These are phyloP conservation scores for Aquatica leii DNA, from an alignment of 2,888 invertebrate species.

Conservation along the genomic window DNA sequence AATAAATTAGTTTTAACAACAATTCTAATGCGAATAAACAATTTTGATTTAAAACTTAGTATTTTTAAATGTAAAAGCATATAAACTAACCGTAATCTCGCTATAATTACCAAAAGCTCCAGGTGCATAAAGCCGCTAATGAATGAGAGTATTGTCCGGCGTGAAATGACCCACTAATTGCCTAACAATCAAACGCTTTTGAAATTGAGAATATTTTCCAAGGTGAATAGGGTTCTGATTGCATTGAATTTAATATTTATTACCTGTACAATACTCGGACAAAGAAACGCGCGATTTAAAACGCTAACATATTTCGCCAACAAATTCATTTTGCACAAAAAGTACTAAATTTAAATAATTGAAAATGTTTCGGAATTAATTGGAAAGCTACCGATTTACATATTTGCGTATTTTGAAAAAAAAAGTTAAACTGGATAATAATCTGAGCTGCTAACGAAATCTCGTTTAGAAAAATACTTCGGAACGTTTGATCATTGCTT, in stretches of 20 bases:
- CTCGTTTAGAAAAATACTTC: constrained; percentile 36
- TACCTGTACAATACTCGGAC: constrained; percentile 14
- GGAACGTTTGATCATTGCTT: constrained; percentile 48
- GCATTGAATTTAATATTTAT: constrained; percentile 47
- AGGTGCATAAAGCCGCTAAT: constrained; percentile 51
- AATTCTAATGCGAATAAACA: too few relatives aligned
- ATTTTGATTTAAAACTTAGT: too few relatives aligned
- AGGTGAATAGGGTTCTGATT: constrained; percentile 57
- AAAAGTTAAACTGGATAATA: constrained; percentile 25
- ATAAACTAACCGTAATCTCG: constrained; percentile 20
- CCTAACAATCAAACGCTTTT: constrained; percentile 58
- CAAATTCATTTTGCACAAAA: constrained; percentile 11
- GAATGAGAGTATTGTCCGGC: constrained; percentile 59
- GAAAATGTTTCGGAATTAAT: constrained; percentile 22
- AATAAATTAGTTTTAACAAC: too few relatives aligned
- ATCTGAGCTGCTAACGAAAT: constrained; percentile 28
- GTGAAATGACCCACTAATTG: constrained; percentile 61
- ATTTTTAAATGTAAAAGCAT: not conserved
- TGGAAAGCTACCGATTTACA: constrained; percentile 34
- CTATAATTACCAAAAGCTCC: constrained; percentile 28
- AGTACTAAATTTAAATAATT: constrained; percentile 11
- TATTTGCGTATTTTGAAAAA: constrained; percentile 29
- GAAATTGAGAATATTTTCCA: constrained; percentile 55
- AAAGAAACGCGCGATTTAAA: constrained; percentile 7
- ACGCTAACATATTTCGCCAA: constrained; percentile 2